Evolutionary conservation across 2,888 invertebrate genomes (phyloP).

Genomic region (Dasypogon diadema): DNA sequence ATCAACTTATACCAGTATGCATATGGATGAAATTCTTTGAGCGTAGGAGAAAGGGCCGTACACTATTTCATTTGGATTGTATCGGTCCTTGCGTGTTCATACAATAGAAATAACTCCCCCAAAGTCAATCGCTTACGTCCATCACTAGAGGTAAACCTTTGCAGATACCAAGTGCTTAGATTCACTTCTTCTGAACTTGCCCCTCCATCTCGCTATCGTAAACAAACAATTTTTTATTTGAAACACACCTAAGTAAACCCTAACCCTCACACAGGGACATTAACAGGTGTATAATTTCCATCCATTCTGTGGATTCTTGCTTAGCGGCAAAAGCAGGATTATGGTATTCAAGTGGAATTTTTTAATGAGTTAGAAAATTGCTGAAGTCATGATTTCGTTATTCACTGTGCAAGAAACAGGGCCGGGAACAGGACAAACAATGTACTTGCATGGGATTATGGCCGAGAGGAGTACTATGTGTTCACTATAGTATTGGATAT

Average conservation of each 20-base stretch:
- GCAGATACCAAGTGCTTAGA: too few relatives aligned
- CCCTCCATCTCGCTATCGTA: too few relatives aligned
- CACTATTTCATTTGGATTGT: too few relatives aligned
- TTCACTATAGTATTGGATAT: conserved; percentile 40
- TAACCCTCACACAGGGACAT: neutral
- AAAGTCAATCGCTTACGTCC: too few relatives aligned
- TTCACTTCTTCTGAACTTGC: too few relatives aligned
- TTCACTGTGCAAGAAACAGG: conserved; percentile 5
- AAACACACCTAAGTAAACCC: neutral
- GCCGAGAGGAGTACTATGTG: neutral
- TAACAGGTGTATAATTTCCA: conserved; percentile 41
- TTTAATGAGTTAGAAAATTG: conserved; percentile 50
- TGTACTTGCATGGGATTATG: conserved; percentile 25
- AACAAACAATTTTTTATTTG: too few relatives aligned
- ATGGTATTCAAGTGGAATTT: conserved; percentile 46
- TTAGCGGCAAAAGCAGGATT: conserved; percentile 12
- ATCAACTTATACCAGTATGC: too few relatives aligned
- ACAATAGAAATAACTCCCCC: too few relatives aligned
- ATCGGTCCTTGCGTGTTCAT: too few relatives aligned
- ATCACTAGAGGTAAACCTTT: too few relatives aligned
- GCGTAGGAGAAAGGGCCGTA: too few relatives aligned
- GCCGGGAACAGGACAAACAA: conserved; percentile 35
- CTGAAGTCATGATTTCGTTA: conserved; percentile 46
- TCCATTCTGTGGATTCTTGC: conserved; percentile 8
- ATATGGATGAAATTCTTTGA: too few relatives aligned